Evolutionary conservation across 2,113 vertebrate species (phyloP), one percentile per base, ranked within the genome.

Genomic region (Glaucidium brasilianum): DNA sequence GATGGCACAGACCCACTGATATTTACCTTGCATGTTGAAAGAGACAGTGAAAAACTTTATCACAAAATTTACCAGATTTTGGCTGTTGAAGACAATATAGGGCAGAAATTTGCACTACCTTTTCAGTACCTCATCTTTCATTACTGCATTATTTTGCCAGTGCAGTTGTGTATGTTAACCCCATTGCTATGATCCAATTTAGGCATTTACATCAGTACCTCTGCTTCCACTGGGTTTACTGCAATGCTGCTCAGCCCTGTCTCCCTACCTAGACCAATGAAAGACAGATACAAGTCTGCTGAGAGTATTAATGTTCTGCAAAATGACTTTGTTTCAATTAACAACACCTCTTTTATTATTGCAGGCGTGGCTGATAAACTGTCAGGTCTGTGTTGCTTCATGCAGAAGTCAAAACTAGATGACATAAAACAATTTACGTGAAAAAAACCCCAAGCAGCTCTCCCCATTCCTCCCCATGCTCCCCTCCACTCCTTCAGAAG

Each of bases 311-410:
- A 63, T 27, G 37, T 22, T 73, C 66, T 94, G 32, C 55, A 77
- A 88, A 94, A 85, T 90, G 11, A 37, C 76, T 94, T 90, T 84
- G 27, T 82, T 90, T 88, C 75, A 59, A 41, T 80, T 93, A 93
- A 63, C 29, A 60, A 6, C 63, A 83, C 26, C 37, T 91, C 59
- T 92, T 92, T 71, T 34, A 47, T 83, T 90, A 64, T 56, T 3
- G 0, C 22, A 83, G 59, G 16, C 3, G 22, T 79, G 58, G 29
- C 49, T 94, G 85, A 90, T 69, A 69, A 90, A 73, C 13, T 79
- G 53, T 72, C 50, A 77, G 55, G 32, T 92, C 71, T 90, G 50
- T 80, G 47, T 69, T 90, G 27, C 75, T 80, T 94, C 78, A 59
- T 19, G 20, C 58, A 13, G 27, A 52, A 96, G 47, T 85, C 59